phyloP scores from a whole-genome alignment of 2,797 vertebrate genomes.

The Periophthalmus magnuspinnatus region DNA sequence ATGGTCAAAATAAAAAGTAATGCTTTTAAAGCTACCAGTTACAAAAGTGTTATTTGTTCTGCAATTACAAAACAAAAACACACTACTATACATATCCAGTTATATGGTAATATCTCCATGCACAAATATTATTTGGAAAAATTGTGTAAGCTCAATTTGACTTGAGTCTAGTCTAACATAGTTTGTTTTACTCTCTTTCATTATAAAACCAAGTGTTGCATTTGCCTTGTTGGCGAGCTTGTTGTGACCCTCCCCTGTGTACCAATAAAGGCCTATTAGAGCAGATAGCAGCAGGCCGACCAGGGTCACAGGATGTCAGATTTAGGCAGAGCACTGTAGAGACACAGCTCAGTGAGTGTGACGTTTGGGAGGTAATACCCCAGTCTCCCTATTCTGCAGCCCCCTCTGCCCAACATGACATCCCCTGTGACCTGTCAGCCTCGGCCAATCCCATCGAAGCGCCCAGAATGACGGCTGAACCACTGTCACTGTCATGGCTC shows the following conservation, averaged over 20 bases:
- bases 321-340: constrained; percentile 21
- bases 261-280: constrained; percentile 59
- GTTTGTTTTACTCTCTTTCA: not conserved
- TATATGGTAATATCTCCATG: too few relatives aligned
- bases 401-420: constrained; percentile 55
- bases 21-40: too few relatives aligned
- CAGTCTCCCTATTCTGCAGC: constrained; percentile 25
- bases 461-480: constrained; percentile 73
- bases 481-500: constrained; percentile 77
- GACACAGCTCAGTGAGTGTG: constrained; percentile 50
- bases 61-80: too few relatives aligned
- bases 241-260: constrained; percentile 29
- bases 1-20: too few relatives aligned
- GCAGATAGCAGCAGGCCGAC: constrained; percentile 42
- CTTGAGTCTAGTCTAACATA: not conserved
- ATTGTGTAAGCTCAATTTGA: not conserved
- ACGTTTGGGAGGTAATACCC: constrained; percentile 61
- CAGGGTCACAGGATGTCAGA: constrained; percentile 52
- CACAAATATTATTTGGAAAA: too few relatives aligned
- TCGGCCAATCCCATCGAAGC: constrained; percentile 56
- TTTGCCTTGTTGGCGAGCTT: not conserved
- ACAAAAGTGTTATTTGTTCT: too few relatives aligned
- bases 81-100: too few relatives aligned
- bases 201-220: not conserved
- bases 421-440: constrained; percentile 65